Percentiles rank a stretch among this genome's conserved stretches.
Conservation (phyloP, 2,113 vertebrate genomes). For the Alaudala cheleensis region DNA sequence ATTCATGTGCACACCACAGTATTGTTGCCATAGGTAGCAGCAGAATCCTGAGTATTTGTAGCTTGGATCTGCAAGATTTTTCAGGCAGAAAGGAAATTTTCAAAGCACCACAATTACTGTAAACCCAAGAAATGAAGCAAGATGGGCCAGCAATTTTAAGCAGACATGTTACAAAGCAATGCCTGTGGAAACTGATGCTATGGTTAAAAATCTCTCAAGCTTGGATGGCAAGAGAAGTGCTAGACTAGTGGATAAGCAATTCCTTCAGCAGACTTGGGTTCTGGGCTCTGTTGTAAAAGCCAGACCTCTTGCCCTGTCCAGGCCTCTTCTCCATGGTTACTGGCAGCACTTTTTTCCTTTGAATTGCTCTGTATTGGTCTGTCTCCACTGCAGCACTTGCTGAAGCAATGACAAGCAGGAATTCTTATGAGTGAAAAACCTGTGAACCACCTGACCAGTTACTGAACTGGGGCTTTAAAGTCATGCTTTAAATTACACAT, state of each 20-base stretch:
- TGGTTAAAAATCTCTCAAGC: background rate
- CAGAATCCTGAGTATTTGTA: background rate
- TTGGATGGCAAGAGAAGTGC: background rate
- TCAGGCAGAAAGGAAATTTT: background rate
- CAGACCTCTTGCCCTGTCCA: background rate
- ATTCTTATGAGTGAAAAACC: background rate
- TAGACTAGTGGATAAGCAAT: background rate
- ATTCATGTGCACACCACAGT: background rate
- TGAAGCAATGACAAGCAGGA: accelerated
- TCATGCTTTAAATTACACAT: background rate
- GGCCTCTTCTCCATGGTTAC: background rate
- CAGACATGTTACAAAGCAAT: background rate
- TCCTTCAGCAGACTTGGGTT: background rate
- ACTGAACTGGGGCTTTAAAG: background rate
- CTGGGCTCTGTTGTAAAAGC: background rate
- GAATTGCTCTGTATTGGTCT: background rate
- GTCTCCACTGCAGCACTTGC: background rate
- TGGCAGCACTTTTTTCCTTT: background rate
- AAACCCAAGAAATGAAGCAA: background rate
- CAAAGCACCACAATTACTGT: background rate
- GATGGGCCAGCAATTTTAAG: background rate
- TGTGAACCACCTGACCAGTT: background rate
- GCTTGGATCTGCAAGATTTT: background rate
- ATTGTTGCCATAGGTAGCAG: background rate
- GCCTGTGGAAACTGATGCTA: accelerated